Conservation (phyloP, 2,113 vertebrate species). For the Psephotus haematonotus region DNA sequence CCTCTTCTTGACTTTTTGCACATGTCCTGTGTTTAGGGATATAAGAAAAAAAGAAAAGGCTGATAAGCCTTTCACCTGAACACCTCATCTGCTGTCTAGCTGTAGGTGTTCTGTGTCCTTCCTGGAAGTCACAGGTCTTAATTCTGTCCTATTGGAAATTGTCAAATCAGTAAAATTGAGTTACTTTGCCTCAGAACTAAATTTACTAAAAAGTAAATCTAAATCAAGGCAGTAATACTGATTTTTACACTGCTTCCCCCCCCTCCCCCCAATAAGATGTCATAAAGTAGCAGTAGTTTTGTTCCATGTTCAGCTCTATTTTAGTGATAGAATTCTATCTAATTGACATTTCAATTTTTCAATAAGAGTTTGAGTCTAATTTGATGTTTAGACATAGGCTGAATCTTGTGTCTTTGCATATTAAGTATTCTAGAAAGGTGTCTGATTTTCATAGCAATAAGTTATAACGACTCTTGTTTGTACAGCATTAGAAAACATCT, state of each 20-base stretch:
- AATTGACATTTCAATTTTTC: conserved; percentile 37
- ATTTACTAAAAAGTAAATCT: neutral
- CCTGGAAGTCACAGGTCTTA: neutral
- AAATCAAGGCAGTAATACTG: neutral
- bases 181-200: neutral
- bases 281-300: neutral
- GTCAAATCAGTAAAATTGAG: neutral
- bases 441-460: conserved; percentile 52
- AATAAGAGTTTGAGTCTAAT: neutral
- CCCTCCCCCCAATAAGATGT: neutral
- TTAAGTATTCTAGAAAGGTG: conserved; percentile 52
- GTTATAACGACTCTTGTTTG: conserved; percentile 58
- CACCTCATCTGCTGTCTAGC: neutral
- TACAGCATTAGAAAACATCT: conserved; percentile 59
- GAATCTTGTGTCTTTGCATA: conserved; percentile 35
- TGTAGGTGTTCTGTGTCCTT: neutral
- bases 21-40: neutral
- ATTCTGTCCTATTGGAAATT: neutral
- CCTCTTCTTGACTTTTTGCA: neutral
- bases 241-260: neutral
- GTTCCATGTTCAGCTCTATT: neutral
- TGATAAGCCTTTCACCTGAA: neutral
- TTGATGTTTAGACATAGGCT: conserved; percentile 38
- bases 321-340: conserved; percentile 4
- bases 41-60: neutral